Percentiles rank a stretch among this genome's conserved stretches.
These are phyloP conservation scores for Cheumatopsyche charites DNA, from an alignment of 1,140 invertebrate species.

Conservation along the genomic window DNA sequence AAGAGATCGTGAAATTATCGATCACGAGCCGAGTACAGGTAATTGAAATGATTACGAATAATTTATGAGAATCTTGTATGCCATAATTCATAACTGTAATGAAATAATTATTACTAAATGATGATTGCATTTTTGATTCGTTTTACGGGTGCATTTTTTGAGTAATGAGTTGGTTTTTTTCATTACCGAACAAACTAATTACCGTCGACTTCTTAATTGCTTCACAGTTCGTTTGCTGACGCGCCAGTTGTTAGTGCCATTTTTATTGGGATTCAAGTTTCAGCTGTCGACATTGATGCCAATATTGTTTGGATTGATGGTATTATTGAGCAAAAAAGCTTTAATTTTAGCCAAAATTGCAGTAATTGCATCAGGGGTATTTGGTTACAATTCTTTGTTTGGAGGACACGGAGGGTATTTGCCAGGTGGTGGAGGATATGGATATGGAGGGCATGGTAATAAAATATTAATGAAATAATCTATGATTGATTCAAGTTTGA, in stretches of 20 bases:
- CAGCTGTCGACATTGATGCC: slow-evolving; percentile 74
- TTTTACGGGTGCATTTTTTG: no score
- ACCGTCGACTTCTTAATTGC: not conserved
- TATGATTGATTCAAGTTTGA: not conserved
- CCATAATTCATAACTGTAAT: not conserved
- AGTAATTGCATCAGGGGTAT: slow-evolving; percentile 68
- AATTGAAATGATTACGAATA: slow-evolving; percentile 33
- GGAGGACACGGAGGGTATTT: slow-evolving; percentile 60
- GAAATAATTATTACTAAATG: not conserved
- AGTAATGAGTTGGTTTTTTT: no score
- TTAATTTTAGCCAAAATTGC: slow-evolving; percentile 74
- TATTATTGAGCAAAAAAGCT: slow-evolving; percentile 75
- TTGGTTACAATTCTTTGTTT: slow-evolving; percentile 51
- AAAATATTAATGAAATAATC: not conserved
- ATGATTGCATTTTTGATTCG: no score
- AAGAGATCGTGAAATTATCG: slow-evolving; percentile 52
- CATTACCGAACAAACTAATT: not conserved
- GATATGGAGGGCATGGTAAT: slow-evolving; percentile 45
- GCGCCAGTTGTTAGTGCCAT: slow-evolving; percentile 70
- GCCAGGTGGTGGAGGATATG: slow-evolving; percentile 48
- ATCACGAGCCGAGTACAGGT: slow-evolving; percentile 61
- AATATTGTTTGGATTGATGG: slow-evolving; percentile 70
- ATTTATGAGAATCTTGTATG: not conserved
- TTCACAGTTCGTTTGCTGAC: slow-evolving; percentile 72
- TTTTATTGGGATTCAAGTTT: slow-evolving; percentile 77